A percentile compares a stretch with the other conserved stretches of the same genome.
Conservation (phyloP, 2,113 vertebrate genomes). For the Myotis yumanensis region DNA sequence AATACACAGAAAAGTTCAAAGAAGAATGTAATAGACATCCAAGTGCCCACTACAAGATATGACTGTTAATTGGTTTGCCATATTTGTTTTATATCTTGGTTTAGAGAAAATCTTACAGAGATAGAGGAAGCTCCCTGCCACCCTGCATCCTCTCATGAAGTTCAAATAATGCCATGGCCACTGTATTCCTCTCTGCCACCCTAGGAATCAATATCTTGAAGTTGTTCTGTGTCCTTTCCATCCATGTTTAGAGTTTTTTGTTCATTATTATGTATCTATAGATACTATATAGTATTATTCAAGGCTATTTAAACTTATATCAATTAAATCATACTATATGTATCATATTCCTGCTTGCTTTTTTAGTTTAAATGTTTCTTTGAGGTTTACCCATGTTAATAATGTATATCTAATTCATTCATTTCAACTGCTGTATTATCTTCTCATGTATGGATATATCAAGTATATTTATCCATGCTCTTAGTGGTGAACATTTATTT, state of each 20-base stretch:
- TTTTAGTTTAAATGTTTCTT: neutral
- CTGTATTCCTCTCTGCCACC: neutral
- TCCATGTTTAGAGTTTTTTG: neutral
- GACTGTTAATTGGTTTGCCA: neutral
- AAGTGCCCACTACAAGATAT: neutral
- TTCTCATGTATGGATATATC: neutral
- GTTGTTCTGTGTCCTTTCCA: neutral
- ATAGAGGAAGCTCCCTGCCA: accelerated
- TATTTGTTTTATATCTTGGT: neutral
- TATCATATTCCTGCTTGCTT: neutral
- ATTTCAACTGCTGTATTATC: neutral
- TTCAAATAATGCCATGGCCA: neutral
- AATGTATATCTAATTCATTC: neutral
- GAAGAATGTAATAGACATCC: neutral
- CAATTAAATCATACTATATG: neutral
- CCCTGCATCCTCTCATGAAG: no score
- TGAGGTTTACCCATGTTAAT: neutral
- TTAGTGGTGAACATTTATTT: neutral
- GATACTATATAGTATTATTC: neutral
- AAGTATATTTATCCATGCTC: neutral
- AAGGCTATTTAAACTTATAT: neutral
- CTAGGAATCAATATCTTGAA: neutral
- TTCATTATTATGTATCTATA: neutral
- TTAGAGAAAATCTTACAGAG: neutral
- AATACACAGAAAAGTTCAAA: neutral